A percentile compares a stretch with the other conserved stretches of the same genome.
Conservation (phyloP, 1,140 invertebrate genomes). For the Pogonomyrmex barbatus region DNA sequence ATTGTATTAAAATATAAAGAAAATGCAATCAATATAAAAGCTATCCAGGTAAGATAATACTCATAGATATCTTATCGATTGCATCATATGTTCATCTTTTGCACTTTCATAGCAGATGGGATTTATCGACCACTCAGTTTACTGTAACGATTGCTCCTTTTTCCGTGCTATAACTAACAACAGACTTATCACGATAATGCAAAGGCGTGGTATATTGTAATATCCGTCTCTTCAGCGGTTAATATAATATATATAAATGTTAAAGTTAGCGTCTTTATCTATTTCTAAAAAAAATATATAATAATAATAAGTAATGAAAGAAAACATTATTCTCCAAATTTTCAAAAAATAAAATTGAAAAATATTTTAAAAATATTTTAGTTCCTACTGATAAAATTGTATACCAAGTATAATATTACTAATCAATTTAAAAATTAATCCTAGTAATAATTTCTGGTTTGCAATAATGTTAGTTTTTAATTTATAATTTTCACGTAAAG, state of each 20-base stretch:
- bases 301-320: background rate
- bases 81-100: background rate
- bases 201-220: slow-evolving; percentile 44
- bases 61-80: slow-evolving; percentile 24
- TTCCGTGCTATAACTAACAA: slow-evolving; percentile 9
- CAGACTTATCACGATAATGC: slow-evolving; percentile 43
- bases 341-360: background rate
- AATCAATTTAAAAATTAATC: background rate
- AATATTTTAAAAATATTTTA: background rate
- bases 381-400: background rate
- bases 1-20: background rate
- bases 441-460: too few species aligned
- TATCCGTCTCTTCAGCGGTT: slow-evolving; percentile 22
- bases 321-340: background rate
- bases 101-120: background rate
- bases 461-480: too few species aligned
- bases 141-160: slow-evolving; percentile 28
- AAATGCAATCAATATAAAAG: background rate
- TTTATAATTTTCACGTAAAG: too few species aligned
- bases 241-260: background rate
- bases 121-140: slow-evolving; percentile 57
- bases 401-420: background rate
- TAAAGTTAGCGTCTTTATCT: background rate
- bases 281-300: background rate
- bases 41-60: background rate